Conservation (phyloP, 2,888 invertebrate genomes). For the Apodemia hepburni region DNA sequence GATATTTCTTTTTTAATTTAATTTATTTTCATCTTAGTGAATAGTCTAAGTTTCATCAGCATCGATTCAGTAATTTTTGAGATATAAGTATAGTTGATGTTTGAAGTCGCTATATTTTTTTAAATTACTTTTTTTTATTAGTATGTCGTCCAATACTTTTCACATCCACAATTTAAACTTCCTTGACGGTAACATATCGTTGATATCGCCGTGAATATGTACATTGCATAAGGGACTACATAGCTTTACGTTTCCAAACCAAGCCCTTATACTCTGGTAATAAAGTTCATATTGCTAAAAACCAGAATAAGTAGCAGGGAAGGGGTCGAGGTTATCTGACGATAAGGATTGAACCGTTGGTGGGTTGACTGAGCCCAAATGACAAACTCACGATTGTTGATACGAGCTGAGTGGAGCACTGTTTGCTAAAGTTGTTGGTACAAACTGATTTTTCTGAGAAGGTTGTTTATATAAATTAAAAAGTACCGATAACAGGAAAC, state of each 20-base stretch:
- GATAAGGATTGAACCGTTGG: conserved; percentile 58
- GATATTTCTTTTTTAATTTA: no score
- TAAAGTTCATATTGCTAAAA: conserved; percentile 38
- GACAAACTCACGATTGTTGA: conserved; percentile 36
- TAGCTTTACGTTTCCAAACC: conserved; percentile 22
- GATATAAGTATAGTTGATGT: no score
- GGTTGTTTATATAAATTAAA: conserved; percentile 1
- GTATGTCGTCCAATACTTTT: background rate
- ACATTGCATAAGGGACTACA: conserved; percentile 37
- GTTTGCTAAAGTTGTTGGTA: conserved; percentile 22
- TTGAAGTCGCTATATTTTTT: no score
- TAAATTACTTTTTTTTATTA: no score
- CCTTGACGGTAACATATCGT: conserved; percentile 26
- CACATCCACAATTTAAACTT: conserved; percentile 29
- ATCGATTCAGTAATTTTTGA: no score
- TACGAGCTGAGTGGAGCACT: conserved; percentile 24
- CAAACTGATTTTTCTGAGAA: conserved; percentile 13
- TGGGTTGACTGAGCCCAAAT: conserved; percentile 51
- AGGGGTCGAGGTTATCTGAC: conserved; percentile 71
- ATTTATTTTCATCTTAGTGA: no score
- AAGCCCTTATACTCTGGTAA: conserved; percentile 28
- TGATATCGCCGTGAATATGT: conserved; percentile 26
- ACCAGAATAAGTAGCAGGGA: conserved; percentile 35
- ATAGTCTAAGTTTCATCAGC: no score
- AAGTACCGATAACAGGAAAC: background rate